Evolutionary conservation across 2,888 invertebrate genomes (phyloP).

Genomic region (Amiota mariae): DNA sequence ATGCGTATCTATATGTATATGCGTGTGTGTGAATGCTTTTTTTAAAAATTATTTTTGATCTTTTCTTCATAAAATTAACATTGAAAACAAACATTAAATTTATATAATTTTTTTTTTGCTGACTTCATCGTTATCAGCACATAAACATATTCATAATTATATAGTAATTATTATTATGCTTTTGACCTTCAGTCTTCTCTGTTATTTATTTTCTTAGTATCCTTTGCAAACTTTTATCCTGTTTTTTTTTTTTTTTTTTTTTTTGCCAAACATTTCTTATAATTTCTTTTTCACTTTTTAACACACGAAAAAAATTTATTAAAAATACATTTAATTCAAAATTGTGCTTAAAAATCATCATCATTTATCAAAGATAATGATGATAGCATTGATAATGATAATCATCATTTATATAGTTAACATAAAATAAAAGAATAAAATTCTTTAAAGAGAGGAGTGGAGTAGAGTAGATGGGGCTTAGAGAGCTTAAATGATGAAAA

Average conservation of each 20-base stretch:
- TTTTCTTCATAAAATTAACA: constrained; percentile 1
- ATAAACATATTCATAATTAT: neutral
- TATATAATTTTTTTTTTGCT: neutral
- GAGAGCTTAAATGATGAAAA: too few relatives aligned
- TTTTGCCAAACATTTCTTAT: neutral
- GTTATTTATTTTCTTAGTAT: constrained; percentile 32
- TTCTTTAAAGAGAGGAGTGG: too few relatives aligned
- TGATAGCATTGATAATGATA: too few relatives aligned
- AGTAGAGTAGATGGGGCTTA: too few relatives aligned
- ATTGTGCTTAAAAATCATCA: too few relatives aligned
- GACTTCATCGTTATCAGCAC: constrained; percentile 4
- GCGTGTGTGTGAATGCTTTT: neutral
- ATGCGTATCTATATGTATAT: neutral
- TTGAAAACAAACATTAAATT: constrained; percentile 11
- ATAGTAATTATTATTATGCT: constrained; percentile 47
- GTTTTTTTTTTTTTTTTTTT: neutral
- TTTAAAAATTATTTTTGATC: neutral
- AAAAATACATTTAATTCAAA: too few relatives aligned
- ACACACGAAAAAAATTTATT: too few relatives aligned
- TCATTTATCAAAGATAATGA: too few relatives aligned
- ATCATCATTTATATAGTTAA: too few relatives aligned
- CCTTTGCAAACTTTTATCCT: neutral
- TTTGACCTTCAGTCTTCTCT: constrained; percentile 65
- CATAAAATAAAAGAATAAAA: too few relatives aligned
- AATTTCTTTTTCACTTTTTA: neutral